Conservation (phyloP, 1,140 invertebrate species). For the Agraylea sexmaculata region DNA sequence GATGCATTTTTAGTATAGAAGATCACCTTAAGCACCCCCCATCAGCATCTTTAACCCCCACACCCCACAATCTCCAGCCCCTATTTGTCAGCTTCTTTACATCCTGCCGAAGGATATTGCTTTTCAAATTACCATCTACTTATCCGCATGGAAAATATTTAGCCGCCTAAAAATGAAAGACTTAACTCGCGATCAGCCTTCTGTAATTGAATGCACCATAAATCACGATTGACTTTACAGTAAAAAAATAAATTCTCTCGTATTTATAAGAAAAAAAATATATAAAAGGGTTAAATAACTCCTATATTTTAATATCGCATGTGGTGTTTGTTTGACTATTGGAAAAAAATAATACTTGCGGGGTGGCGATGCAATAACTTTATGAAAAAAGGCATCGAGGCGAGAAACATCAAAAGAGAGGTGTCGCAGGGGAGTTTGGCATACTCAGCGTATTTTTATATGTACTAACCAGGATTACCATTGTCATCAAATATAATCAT, state of each 20-base stretch:
- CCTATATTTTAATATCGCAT: too few species aligned
- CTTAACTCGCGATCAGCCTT: conserved; percentile 3
- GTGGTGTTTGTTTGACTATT: too few species aligned
- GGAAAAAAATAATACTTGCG: too few species aligned
- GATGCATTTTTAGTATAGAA: too few species aligned
- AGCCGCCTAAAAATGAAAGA: conserved; percentile 12
- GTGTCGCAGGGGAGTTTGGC: conserved; percentile 16
- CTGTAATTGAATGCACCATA: neutral
- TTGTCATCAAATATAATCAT: conserved; percentile 19
- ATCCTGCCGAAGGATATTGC: conserved; percentile 23
- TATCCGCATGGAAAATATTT: conserved; percentile 22
- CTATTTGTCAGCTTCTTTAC: conserved; percentile 22
- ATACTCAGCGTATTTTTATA: conserved; percentile 18
- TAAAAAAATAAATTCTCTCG: too few species aligned
- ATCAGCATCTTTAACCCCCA: conserved; percentile 15
- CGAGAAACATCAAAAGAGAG: conserved; percentile 19
- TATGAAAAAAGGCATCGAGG: conserved; percentile 20
- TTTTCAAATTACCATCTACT: conserved; percentile 23
- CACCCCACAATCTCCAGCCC: conserved; percentile 6
- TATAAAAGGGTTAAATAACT: too few species aligned
- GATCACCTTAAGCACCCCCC: too few species aligned
- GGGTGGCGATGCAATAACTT: conserved; percentile 14
- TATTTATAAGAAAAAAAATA: too few species aligned
- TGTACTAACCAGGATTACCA: conserved; percentile 20
- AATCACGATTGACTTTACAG: neutral